A percentile compares a stretch with the other conserved stretches of the same genome.
phyloP scores from a whole-genome alignment of 2,797 vertebrate genomes.

The Danio albolineatus region DNA sequence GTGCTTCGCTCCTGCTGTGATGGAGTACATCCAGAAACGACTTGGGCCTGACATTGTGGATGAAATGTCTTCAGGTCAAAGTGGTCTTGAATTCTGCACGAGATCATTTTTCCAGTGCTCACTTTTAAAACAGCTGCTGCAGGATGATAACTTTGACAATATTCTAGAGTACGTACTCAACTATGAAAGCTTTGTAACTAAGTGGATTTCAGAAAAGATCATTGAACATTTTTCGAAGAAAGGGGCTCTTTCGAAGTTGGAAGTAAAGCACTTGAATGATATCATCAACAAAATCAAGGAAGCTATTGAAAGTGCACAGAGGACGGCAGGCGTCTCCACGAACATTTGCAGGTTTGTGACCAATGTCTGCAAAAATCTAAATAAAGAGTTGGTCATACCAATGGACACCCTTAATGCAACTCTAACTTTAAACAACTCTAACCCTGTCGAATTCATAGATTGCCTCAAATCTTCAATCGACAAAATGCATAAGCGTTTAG shows the following conservation, averaged over 20 bases:
- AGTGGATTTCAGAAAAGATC: conserved; percentile 23
- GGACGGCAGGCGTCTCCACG: rapidly evolving
- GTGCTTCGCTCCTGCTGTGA: conserved; percentile 69
- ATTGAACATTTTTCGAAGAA: background rate
- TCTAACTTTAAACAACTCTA: background rate
- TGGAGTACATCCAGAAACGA: conserved; percentile 59
- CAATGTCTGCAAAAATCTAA: background rate
- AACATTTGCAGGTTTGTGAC: background rate
- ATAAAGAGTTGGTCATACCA: conserved; percentile 3
- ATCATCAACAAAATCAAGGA: background rate
- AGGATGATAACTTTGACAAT: background rate
- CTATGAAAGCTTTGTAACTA: conserved; percentile 12
- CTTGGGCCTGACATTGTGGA: conserved; percentile 71
- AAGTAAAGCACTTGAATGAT: background rate
- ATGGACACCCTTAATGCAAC: background rate
- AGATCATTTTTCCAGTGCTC: background rate
- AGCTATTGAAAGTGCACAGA: background rate
- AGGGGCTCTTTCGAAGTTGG: background rate
- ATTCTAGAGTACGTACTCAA: background rate
- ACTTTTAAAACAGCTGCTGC: conserved; percentile 8
- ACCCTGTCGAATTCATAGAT: background rate
- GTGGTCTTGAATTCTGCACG: conserved; percentile 25
- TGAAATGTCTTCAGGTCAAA: conserved; percentile 53
- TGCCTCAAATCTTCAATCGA: background rate
- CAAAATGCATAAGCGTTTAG: background rate